Evolutionary conservation across 2,797 vertebrate genomes (phyloP).

Genomic region (Sphaeramia orbicularis): DNA sequence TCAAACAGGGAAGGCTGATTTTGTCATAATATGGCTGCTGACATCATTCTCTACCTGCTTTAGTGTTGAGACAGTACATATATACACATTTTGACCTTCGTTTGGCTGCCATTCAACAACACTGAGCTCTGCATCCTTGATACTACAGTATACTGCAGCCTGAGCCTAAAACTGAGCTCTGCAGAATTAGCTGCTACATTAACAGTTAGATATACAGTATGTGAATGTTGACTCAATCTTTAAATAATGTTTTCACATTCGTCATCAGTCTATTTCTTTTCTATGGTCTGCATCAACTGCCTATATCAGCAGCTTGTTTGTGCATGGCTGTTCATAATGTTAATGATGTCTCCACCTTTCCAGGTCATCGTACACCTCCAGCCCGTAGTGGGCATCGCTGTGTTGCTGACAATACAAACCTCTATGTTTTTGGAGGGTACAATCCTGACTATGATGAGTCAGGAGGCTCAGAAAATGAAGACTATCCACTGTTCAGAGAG

Average conservation of each 20-base stretch:
- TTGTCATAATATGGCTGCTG: not conserved
- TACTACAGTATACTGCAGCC: too few species aligned
- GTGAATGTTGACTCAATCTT: too few species aligned
- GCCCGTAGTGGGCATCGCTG: slow-evolving; percentile 97
- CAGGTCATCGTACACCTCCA: slow-evolving; percentile 91
- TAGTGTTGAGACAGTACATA: not conserved
- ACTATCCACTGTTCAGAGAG: slow-evolving; percentile 97
- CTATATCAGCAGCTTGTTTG: too few species aligned
- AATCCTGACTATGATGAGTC: slow-evolving; percentile 98
- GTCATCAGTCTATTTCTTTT: too few species aligned
- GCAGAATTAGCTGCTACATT: too few species aligned
- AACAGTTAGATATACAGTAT: too few species aligned
- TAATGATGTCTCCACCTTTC: slow-evolving; percentile 1
- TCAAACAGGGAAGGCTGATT: slow-evolving; percentile 30
- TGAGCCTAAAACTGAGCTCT: too few species aligned
- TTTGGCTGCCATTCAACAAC: too few species aligned
- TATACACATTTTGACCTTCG: too few species aligned
- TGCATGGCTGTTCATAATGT: not conserved
- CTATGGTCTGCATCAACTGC: too few species aligned
- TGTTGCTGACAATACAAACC: slow-evolving; percentile 94
- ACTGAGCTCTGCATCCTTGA: too few species aligned
- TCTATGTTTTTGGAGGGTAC: slow-evolving; percentile 98
- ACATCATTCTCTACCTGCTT: not conserved
- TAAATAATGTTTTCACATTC: too few species aligned
- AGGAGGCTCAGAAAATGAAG: slow-evolving; percentile 94